phyloP scores from a whole-genome alignment of 2,888 invertebrate species.

The Theristus sp. region DNA sequence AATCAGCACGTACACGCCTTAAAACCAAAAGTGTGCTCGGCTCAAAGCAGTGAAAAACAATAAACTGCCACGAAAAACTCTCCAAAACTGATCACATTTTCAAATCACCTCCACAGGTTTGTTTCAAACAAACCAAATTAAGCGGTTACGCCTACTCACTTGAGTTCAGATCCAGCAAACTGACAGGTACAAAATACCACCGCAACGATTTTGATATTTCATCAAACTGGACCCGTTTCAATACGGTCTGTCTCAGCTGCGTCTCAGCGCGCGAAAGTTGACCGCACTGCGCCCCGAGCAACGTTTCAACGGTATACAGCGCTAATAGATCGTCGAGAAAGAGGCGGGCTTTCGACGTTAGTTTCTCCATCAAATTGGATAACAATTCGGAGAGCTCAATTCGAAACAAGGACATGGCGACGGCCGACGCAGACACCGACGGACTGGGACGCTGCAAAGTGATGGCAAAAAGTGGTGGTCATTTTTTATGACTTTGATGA shows the following conservation, averaged over 20 bases:
- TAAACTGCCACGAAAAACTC: too few species aligned
- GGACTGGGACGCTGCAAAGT: not conserved
- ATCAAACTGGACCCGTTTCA: conserved; percentile 4
- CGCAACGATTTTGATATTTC: too few species aligned
- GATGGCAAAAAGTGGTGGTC: not conserved
- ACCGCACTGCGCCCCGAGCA: not conserved
- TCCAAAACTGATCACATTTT: too few species aligned
- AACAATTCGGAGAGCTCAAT: not conserved
- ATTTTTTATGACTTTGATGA: too few species aligned
- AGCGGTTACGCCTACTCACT: too few species aligned
- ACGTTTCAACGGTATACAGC: conserved; percentile 7
- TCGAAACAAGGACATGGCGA: conserved; percentile 5
- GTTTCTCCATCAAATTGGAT: not conserved
- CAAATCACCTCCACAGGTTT: too few species aligned
- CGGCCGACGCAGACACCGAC: conserved; percentile 2
- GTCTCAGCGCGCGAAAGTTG: not conserved
- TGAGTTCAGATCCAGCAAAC: too few species aligned
- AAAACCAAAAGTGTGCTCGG: too few species aligned
- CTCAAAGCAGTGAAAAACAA: too few species aligned
- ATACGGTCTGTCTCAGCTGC: conserved; percentile 1
- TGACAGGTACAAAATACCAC: too few species aligned
- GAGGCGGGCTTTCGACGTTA: not conserved
- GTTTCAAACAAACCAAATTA: too few species aligned
- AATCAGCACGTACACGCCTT: too few species aligned
- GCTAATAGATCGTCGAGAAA: not conserved